Evolutionary conservation across 92 coral and sea anemone genomes (phyloP).

Genomic region (Paramuricea clavata): DNA sequence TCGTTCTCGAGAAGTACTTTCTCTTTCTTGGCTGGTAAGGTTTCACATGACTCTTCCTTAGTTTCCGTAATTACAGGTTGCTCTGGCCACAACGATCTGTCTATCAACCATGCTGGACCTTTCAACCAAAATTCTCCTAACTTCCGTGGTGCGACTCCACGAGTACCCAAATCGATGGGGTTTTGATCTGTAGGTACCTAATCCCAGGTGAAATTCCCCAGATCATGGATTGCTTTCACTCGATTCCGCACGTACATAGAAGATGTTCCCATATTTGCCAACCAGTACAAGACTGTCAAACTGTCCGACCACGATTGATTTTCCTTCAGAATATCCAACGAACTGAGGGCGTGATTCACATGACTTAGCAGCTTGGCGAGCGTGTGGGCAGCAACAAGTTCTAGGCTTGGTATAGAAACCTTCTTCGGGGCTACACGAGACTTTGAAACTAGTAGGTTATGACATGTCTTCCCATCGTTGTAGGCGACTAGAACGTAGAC

Average conservation of each 20-base stretch:
- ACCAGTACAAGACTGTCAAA: neutral
- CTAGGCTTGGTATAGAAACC: conserved; percentile 63
- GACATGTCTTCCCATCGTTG: conserved; percentile 28
- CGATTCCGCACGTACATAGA: neutral
- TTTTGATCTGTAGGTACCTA: conserved; percentile 66
- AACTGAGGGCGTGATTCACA: conserved; percentile 20
- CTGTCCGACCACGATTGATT: conserved; percentile 22
- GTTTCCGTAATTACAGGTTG: conserved; percentile 62
- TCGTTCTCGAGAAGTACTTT: neutral
- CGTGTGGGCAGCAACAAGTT: conserved; percentile 68
- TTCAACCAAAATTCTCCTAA: conserved; percentile 56
- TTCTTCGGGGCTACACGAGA: conserved; percentile 72
- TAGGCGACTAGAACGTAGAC: conserved; percentile 49
- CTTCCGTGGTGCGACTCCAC: conserved; percentile 61
- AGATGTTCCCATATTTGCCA: neutral
- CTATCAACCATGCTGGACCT: too few species aligned
- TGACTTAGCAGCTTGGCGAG: conserved; percentile 60
- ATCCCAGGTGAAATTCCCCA: conserved; percentile 10
- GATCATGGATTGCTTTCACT: neutral
- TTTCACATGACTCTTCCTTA: conserved; percentile 31
- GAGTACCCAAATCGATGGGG: conserved; percentile 65
- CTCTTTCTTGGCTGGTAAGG: neutral
- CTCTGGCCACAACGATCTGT: conserved; percentile 62
- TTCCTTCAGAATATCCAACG: too few species aligned
- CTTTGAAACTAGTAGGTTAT: conserved; percentile 69